Base-by-base conservation (phyloP, 1,140 invertebrate genomes). In the Mylabris phalerata region DNA sequence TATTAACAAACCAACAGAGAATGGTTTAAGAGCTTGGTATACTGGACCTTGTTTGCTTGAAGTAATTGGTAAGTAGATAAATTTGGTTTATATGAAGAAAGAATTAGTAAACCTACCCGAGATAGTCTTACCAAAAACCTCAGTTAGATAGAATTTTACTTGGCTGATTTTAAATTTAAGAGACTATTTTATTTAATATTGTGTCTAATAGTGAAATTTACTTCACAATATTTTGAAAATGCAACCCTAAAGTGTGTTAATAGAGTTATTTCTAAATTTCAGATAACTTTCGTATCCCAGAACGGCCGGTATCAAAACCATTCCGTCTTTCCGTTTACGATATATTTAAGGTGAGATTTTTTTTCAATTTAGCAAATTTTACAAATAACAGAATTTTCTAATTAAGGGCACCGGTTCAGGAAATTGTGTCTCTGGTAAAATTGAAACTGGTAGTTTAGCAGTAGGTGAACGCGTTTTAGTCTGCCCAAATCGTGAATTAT, bases 311-410 rank as follows among this genome's bases (percentile, higher is more conserved):
- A 5, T 80, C 88, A 19, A 93, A 93, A 71, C 91, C 95, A 7
- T 85, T 98, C 47, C 81, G 96, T n/a, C 82, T 96, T 73, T 90
- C 91, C 24, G 82, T 99, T 0, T 91, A 89, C 71, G 97, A 99
- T 79, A 86, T 98, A 57, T 97, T 92, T 71, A 99, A 98, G 63
- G 72, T 73, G 66, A 59, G 27, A 19, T 19, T 38, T n/a, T 26
- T 27, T 32, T 55, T 3, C 26, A 38, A 48, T 26, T 46, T 54
- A 44, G 19, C 1, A 19, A 41, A 41, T 42, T 59, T 59, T 13
- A 3, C 48, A 24, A 32, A 44, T 11, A 32, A 47, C 10, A 24
- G 48, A 42, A 48, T 43, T 45, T 59, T n/a, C n/a, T 25, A 48
- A 26, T 66, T 56, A 59, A 74, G 80, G 89, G 92, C 5, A 87